Evolutionary conservation across 2,797 vertebrate species (phyloP).

Genomic region (Pipistrellus nathusii): DNA sequence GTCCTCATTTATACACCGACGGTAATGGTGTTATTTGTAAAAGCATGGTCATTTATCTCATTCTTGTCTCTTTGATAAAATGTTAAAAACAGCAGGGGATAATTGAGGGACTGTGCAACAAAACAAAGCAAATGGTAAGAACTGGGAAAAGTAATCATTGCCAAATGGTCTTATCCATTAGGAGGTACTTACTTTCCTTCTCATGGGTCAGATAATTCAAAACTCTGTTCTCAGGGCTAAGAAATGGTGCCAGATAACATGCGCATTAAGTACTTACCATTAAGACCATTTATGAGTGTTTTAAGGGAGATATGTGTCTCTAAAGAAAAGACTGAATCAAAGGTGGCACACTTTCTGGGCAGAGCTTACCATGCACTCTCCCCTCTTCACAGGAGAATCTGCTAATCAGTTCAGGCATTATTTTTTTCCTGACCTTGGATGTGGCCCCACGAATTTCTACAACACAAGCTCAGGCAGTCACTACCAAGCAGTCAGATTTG

Average conservation of each 20-base stretch:
- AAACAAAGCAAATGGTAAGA: neutral
- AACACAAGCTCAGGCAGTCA: neutral
- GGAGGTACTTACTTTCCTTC: neutral
- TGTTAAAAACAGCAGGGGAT: neutral
- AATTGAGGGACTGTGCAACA: neutral
- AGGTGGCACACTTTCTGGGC: neutral
- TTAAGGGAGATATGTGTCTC: neutral
- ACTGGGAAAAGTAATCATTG: neutral
- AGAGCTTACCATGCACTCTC: neutral
- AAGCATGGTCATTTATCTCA: neutral
- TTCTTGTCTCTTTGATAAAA: constrained; percentile 11
- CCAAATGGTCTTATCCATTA: neutral
- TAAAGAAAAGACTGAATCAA: constrained; percentile 21
- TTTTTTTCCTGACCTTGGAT: neutral
- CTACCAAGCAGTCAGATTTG: neutral
- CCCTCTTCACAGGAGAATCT: neutral
- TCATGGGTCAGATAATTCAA: neutral
- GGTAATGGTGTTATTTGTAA: neutral
- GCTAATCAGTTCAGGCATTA: neutral
- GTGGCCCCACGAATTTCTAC: neutral
- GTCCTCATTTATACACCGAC: neutral
- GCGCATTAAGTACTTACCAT: neutral
- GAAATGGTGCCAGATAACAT: neutral
- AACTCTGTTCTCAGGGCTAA: neutral
- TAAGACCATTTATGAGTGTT: neutral